A percentile compares a stretch with the other conserved stretches of the same genome.
Conservation (phyloP, 2,113 vertebrate species). For the Cettia cetti region DNA sequence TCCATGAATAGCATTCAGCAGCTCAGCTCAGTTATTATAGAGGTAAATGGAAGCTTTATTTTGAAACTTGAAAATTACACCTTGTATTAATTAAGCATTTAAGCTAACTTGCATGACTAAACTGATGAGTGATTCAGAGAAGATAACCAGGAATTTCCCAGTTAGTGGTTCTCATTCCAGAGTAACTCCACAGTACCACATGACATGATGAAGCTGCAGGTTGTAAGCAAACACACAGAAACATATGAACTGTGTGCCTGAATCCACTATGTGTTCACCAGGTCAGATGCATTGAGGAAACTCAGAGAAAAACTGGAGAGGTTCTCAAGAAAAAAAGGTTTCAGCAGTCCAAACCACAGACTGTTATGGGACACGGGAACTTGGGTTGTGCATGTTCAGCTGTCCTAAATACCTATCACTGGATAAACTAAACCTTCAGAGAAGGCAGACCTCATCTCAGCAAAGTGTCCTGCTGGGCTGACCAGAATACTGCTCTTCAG, state of each 20-base stretch:
- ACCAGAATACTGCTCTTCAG: not conserved
- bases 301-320: not conserved
- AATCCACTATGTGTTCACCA: not conserved
- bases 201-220: not conserved
- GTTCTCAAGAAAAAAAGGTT: not conserved
- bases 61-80: not conserved
- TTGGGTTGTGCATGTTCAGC: rapidly evolving
- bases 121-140: not conserved
- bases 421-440: not conserved
- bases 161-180: not conserved
- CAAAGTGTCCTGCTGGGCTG: not conserved
- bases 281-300: not conserved
- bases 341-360: not conserved
- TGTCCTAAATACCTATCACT: not conserved
- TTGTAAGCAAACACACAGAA: not conserved
- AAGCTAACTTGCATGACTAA: not conserved
- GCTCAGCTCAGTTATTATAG: not conserved
- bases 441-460: not conserved
- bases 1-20: not conserved
- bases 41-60: not conserved
- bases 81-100: not conserved
- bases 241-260: not conserved
- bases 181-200: not conserved
- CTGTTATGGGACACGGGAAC: not conserved
- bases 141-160: not conserved